phyloP scores from a whole-genome alignment of 2,113 vertebrate genomes.

The Microtus oregoni region DNA sequence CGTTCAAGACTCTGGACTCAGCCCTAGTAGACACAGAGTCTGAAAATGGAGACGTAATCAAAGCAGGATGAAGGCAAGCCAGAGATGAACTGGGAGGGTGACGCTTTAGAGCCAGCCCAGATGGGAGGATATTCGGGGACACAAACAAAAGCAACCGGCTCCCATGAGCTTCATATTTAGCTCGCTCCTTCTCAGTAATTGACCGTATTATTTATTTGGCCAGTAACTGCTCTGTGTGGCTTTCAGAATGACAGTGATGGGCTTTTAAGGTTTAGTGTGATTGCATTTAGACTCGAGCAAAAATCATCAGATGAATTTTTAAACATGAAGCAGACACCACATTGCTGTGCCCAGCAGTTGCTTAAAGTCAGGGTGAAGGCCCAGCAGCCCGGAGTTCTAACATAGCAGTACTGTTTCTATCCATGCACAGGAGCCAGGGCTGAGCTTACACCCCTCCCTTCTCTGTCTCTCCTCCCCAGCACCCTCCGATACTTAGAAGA shows the following conservation, averaged over 20 bases:
- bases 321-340: neutral
- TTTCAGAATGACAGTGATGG: conserved; percentile 60
- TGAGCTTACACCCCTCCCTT: neutral
- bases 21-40: conserved; percentile 10
- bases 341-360: neutral
- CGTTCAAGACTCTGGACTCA: conserved; percentile 66
- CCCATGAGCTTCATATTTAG: conserved; percentile 65
- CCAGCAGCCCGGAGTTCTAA: neutral
- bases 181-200: conserved; percentile 55
- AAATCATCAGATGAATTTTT: conserved; percentile 71
- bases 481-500: neutral
- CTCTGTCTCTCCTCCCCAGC: neutral
- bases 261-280: conserved; percentile 66
- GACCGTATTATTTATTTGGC: conserved; percentile 75
- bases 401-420: fast-evolving
- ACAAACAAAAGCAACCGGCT: neutral
- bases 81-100: neutral
- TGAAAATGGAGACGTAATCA: neutral
- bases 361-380: neutral
- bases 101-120: neutral
- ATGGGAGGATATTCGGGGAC: neutral
- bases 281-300: conserved; percentile 46
- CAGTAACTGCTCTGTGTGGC: conserved; percentile 22
- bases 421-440: fast-evolving
- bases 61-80: neutral